Conservation (phyloP, 2,113 vertebrate species). For the Bombycilla garrulus region DNA sequence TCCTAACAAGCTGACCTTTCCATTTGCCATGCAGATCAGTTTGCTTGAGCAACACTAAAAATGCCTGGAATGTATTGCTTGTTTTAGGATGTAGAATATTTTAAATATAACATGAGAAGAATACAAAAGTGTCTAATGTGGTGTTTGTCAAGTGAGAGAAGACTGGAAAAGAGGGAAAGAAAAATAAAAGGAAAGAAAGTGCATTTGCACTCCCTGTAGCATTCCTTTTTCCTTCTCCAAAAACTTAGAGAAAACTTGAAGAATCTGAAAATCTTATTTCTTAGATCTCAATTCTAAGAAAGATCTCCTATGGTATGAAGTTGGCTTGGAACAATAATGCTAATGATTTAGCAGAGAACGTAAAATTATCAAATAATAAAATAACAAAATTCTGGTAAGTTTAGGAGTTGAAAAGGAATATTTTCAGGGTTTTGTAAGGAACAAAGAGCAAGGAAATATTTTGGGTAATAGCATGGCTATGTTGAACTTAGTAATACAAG, state of each 20-base stretch:
- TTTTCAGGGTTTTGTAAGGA: not conserved
- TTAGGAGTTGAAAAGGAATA: not conserved
- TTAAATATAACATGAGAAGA: not conserved
- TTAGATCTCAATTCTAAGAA: not conserved
- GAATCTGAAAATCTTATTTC: not conserved
- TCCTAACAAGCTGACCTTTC: not conserved
- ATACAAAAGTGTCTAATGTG: not conserved
- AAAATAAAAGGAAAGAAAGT: not conserved
- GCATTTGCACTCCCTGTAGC: accelerated
- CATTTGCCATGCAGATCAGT: not conserved
- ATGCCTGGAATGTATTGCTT: not conserved
- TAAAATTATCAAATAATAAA: not conserved
- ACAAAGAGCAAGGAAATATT: not conserved
- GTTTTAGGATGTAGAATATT: not conserved
- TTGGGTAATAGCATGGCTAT: not conserved
- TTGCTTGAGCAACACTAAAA: not conserved
- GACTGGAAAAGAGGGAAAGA: not conserved
- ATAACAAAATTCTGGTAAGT: not conserved
- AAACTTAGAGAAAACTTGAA: not conserved
- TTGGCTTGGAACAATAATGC: not conserved
- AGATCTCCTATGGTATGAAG: not conserved
- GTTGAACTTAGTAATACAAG: not conserved
- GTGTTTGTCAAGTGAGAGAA: not conserved
- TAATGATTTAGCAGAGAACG: not conserved
- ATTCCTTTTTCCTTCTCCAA: not conserved